phyloP scores from a whole-genome alignment of 2,888 invertebrate genomes.

The Sylvicola cinctus region DNA sequence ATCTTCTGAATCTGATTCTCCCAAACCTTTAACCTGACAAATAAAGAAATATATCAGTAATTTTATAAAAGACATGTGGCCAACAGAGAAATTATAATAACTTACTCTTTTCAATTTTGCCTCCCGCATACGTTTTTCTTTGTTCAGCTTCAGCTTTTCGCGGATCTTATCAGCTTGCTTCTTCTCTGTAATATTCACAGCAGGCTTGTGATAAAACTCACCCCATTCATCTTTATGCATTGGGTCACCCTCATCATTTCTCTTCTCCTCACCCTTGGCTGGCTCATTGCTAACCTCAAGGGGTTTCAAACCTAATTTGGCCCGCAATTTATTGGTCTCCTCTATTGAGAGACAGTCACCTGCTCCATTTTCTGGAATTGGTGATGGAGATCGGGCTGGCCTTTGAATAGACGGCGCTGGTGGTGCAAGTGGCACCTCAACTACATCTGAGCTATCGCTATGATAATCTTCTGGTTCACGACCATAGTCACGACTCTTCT shows the following conservation, averaged over 20 bases:
- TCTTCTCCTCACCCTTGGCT: slow-evolving; percentile 5
- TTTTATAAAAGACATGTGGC: no score
- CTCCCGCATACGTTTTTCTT: slow-evolving; percentile 56
- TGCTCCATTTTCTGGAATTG: slow-evolving; percentile 23
- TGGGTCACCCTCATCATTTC: slow-evolving; percentile 25
- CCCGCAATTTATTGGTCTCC: slow-evolving; percentile 74
- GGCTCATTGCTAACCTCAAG: slow-evolving; percentile 37
- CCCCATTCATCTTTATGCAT: slow-evolving; percentile 59
- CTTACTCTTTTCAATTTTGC: slow-evolving; percentile 25
- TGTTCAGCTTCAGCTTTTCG: slow-evolving; percentile 45
- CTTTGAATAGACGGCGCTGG: slow-evolving; percentile 8
- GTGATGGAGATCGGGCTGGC: slow-evolving; percentile 16
- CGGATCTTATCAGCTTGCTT: slow-evolving; percentile 60
- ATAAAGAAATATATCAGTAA: no score
- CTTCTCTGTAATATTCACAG: slow-evolving; percentile 50
- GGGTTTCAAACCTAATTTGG: slow-evolving; percentile 85
- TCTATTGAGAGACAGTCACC: slow-evolving; percentile 49
- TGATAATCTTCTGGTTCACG: not conserved
- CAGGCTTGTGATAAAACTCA: slow-evolving; percentile 76
- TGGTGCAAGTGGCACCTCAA: slow-evolving; percentile 22
- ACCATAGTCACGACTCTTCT: slow-evolving; percentile 16
- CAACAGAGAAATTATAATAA: no score
- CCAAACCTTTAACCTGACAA: slow-evolving; percentile 28
- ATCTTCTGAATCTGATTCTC: slow-evolving; percentile 55
- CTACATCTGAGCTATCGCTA: slow-evolving; percentile 21